Base-by-base conservation (phyloP, 2,888 invertebrate genomes). In the Toxonevra muliebris region DNA sequence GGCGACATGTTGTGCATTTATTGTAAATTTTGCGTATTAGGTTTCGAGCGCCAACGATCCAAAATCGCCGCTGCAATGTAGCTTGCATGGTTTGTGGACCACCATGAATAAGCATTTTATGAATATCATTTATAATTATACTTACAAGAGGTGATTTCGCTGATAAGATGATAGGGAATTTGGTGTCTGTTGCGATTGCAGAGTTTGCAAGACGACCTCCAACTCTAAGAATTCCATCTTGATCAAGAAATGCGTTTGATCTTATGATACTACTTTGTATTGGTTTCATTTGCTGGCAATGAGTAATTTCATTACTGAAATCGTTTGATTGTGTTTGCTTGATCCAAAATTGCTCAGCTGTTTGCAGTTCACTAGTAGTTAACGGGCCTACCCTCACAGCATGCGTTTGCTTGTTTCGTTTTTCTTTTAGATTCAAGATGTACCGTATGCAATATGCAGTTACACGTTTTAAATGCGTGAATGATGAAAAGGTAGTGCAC, bases 51-150 rank as follows among this genome's bases (percentile, higher is more conserved):
- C 65, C 43, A 2, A 70, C 43, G n/a, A 70, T 45, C 66, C 61
- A 68, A 43, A 62, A 65, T 1, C 68, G 54, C 13, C 57, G 61
- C 55, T 66, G 66, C 3, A 66, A 41, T 42, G 15, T 15, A 40
- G 58, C 40, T 2, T 62, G 63, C 68, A 69, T 71, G 10, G 57
- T n/a, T 59, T 62, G 62, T 1, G 71, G 60, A 0, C 71, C 69
- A 12, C 62, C 50, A 13, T 67, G 59, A 2, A 45, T 11, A 9
- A 12, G 9, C 9, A 11, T 11, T 11, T 45, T 9, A 45, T 45
- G 45, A 11, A 45, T 45, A 12, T 45, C 45, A 12, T 11, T 11
- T 9, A 45, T 12, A 45, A 45, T 45, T 12, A 45, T 9, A 11
- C 12, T 52, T 13, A 17, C 13, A 13, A 52, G 52, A n/a, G 62